Evolutionary conservation across 2,797 vertebrate species (phyloP), one percentile per base, ranked within the genome.

Genomic region (Argyrosomus regius): DNA sequence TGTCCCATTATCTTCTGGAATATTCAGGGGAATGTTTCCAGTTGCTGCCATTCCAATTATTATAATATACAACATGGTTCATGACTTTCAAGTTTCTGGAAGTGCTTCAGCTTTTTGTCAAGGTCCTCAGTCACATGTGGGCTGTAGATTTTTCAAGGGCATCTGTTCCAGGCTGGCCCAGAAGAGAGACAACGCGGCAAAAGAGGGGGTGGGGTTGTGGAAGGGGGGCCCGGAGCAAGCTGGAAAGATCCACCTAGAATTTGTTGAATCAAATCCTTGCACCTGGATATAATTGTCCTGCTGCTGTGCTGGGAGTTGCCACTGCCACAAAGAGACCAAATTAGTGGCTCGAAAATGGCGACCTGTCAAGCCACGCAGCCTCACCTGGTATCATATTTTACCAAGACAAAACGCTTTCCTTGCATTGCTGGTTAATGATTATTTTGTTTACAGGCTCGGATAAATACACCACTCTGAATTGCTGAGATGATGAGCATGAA

Each of bases 251-350:
- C 96, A 96, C 96, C 96, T 96, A 96, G 96, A 97, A 96, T 98
- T 97, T 97, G 97, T 97, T 95, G 97, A 98, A 98, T 98, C 97
- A 97, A 97, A 97, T 97, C 96, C 96, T 97, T 98, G 97, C 97
- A 98, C 97, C 97, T 99, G 97, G 96, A 97, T 96, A 91, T 98
- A 98, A 99, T 98, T 97, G 97, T 97, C 92, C 91, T 89, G 95
- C 96, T 76, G 96, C 97, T 99, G 97, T 98, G 97, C 96, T 95
- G 97, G 97, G 97, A 96, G 96, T 96, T 97, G 96, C 96, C 95
- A 92, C 94, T 94, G 95, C 95, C 95, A 96, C 95, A 95, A 94
- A 93, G 96, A 96, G 96, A 97, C 95, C 96, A 97, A 97, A 98
- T 98, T 97, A 98, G 96, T 95, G 96, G 96, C 96, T 95, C 92